These are phyloP conservation scores for Hydrozoanthus tunicans DNA, from an alignment of 64 coral and sea anemone species.

Conservation along the genomic window DNA sequence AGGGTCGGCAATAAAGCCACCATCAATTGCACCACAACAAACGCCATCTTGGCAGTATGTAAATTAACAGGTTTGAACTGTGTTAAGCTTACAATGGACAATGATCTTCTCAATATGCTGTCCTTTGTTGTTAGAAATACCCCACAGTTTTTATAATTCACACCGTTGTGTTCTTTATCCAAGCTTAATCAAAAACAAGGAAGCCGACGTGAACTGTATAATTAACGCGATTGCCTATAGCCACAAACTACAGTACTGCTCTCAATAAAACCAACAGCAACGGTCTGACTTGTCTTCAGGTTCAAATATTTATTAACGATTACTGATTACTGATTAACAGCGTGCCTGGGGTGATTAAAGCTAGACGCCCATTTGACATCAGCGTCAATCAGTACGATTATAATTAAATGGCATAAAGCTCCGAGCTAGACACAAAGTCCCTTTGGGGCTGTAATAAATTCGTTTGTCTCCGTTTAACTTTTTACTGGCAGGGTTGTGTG, in stretches of 20 bases:
- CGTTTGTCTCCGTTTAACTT: background rate
- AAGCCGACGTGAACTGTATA: background rate
- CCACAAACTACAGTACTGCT: background rate
- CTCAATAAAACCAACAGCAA: background rate
- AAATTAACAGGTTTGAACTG: constrained; percentile 4
- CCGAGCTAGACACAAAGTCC: background rate
- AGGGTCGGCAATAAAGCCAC: background rate
- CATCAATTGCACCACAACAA: background rate
- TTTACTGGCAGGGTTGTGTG: background rate
- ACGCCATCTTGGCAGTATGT: constrained; percentile 54
- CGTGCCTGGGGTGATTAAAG: constrained; percentile 21
- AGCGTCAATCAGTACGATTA: background rate
- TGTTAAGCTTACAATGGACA: background rate
- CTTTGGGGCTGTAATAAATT: constrained; percentile 23
- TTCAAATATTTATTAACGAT: constrained; percentile 61
- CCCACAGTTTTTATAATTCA: background rate
- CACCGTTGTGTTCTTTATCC: background rate
- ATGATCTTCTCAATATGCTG: background rate
- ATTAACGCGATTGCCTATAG: background rate
- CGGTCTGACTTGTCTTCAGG: background rate
- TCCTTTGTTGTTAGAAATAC: constrained; percentile 31
- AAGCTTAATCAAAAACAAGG: background rate
- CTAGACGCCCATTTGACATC: constrained; percentile 1
- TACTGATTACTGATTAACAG: constrained; percentile 42
- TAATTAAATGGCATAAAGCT: background rate